phyloP scores from a whole-genome alignment of 2,888 invertebrate species.

The Apeira syringaria region DNA sequence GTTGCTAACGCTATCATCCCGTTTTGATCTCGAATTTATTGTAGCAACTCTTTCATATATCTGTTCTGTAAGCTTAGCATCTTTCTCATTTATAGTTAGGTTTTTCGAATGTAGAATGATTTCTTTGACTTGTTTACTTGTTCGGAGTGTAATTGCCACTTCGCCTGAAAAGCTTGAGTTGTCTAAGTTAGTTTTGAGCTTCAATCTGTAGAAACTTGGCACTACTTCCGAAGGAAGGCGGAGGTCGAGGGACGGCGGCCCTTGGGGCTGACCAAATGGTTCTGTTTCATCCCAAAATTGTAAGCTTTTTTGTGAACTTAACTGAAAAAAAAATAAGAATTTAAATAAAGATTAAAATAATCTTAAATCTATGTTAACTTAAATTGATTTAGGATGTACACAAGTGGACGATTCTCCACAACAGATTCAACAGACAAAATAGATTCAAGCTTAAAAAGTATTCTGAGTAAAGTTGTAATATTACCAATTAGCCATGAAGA shows the following conservation, averaged over 20 bases:
- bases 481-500: too few species aligned
- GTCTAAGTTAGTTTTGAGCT: constrained; percentile 78
- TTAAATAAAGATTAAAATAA: too few species aligned
- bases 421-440: too few species aligned
- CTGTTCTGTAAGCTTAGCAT: constrained; percentile 71
- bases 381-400: too few species aligned
- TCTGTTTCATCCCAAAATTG: constrained; percentile 72
- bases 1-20: constrained; percentile 36
- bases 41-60: constrained; percentile 63
- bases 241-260: constrained; percentile 53
- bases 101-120: constrained; percentile 81
- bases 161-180: constrained; percentile 67
- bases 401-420: too few species aligned
- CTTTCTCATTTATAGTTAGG: constrained; percentile 53
- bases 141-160: constrained; percentile 72
- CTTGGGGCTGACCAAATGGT: constrained; percentile 55
- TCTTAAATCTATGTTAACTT: too few species aligned
- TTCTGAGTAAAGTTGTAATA: too few species aligned
- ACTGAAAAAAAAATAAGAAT: constrained; percentile 25
- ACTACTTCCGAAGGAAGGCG: constrained; percentile 72
- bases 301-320: constrained; percentile 40
- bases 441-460: too few species aligned
- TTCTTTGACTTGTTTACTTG: constrained; percentile 58
- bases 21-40: constrained; percentile 43
- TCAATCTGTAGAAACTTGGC: constrained; percentile 84